A percentile compares a stretch with the other conserved stretches of the same genome.
Evolutionary conservation across 2,113 vertebrate genomes (phyloP).

Genomic region (Mus musculus): DNA sequence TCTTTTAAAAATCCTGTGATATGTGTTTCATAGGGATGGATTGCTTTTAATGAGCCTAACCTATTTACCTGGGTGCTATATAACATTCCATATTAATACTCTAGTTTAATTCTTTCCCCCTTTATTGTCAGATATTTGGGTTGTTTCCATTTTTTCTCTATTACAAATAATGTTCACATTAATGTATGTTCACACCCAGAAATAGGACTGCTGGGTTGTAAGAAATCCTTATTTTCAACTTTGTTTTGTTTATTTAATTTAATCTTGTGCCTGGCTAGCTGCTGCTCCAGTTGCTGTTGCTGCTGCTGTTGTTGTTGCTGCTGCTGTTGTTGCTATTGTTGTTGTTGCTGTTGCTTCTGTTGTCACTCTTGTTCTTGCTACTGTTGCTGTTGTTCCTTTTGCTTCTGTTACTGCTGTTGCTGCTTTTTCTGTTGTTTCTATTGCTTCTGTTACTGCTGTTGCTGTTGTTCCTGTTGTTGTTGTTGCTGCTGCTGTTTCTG

Average conservation of each 20-base stretch:
- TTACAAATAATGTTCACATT: neutral
- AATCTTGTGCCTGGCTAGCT: neutral
- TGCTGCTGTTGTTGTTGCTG: no score
- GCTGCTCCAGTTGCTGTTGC: neutral
- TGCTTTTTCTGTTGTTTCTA: no score
- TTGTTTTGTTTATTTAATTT: neutral
- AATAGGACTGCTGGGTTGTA: neutral
- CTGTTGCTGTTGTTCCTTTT: neutral
- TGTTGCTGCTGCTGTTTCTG: no score
- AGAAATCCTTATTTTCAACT: neutral
- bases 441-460: neutral
- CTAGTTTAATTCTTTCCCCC: neutral
- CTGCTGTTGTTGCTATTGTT: neutral
- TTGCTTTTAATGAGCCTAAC: neutral
- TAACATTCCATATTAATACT: neutral
- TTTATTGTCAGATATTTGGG: neutral
- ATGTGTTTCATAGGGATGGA: neutral
- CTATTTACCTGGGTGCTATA: neutral
- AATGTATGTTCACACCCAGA: neutral
- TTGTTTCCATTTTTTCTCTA: neutral
- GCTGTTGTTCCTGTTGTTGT: no score
- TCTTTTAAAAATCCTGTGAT: neutral
- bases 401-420: no score
- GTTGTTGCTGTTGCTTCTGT: neutral
- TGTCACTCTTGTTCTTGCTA: neutral